Percentiles rank a stretch among this genome's conserved stretches.
phyloP scores from a whole-genome alignment of 2,888 invertebrate species.

The Scaptomyza cyrtandrae region DNA sequence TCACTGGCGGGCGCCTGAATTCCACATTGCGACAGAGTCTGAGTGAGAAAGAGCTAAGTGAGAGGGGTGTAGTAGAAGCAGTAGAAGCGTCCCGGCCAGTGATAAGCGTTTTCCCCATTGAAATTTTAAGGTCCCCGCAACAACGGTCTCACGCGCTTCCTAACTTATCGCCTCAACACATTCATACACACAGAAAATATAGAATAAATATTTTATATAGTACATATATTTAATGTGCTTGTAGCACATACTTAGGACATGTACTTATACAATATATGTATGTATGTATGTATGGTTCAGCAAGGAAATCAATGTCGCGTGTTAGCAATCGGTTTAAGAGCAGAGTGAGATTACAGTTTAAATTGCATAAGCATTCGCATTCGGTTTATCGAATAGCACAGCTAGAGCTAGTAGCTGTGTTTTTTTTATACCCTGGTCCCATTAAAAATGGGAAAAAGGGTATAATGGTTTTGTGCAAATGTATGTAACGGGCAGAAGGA shows the following conservation, averaged over 20 bases:
- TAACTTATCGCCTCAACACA: slow-evolving; percentile 54
- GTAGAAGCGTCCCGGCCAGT: slow-evolving; percentile 29
- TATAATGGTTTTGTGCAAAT: too few relatives aligned
- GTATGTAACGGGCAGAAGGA: too few relatives aligned
- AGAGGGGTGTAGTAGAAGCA: neutral
- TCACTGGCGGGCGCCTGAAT: slow-evolving; percentile 46
- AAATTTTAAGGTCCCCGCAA: slow-evolving; percentile 61
- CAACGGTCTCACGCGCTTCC: slow-evolving; percentile 60
- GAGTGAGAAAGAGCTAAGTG: neutral
- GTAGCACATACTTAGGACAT: neutral
- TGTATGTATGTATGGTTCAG: slow-evolving; percentile 15
- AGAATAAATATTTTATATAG: slow-evolving; percentile 1
- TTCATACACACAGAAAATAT: slow-evolving; percentile 5
- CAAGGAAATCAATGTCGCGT: slow-evolving; percentile 48
- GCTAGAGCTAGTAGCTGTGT: neutral
- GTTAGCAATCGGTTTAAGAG: slow-evolving; percentile 7
- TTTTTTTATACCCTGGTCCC: too few relatives aligned
- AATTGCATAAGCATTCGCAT: slow-evolving; percentile 6
- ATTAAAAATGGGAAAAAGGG: too few relatives aligned
- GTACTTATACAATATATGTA: neutral
- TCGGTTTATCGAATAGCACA: slow-evolving; percentile 6
- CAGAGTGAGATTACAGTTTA: slow-evolving; percentile 17
- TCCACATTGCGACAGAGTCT: neutral
- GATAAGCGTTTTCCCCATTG: slow-evolving; percentile 52
- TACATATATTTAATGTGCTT: slow-evolving; percentile 2